Conservation (phyloP, 1,140 invertebrate species). For the Proctacanthus coquilletti region DNA sequence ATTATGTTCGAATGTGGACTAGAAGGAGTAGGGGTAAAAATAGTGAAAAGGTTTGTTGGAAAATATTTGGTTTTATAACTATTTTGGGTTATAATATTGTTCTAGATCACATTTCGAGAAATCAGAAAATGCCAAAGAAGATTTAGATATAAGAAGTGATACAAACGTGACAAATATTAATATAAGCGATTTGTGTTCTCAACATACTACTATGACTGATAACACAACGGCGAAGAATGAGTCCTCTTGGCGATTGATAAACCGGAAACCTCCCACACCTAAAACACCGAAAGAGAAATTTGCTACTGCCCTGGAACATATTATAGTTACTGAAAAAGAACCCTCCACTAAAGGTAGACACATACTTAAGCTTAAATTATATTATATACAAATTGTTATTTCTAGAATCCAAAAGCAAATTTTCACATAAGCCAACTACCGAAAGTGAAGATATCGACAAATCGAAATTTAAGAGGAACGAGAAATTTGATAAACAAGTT, state of each 20-base stretch:
- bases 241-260: conserved; percentile 20
- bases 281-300: conserved; percentile 27
- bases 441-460: conserved; percentile 20
- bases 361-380: not conserved
- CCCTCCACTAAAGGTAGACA: not conserved
- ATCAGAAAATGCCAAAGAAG: conserved; percentile 42
- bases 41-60: conserved; percentile 45
- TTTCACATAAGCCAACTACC: conserved; percentile 15
- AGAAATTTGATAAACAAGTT: conserved; percentile 20
- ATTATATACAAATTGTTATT: conserved; percentile 7
- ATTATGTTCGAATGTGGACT: conserved; percentile 96
- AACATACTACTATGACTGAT: conserved; percentile 20
- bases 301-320: conserved; percentile 15
- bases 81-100: not conserved
- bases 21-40: conserved; percentile 74
- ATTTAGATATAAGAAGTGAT: conserved; percentile 29
- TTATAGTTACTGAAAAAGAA: conserved; percentile 11
- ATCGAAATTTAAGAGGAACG: conserved; percentile 9
- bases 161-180: too few species aligned
- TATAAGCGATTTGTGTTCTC: not conserved
- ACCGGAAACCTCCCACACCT: conserved; percentile 26
- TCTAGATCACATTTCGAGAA: conserved; percentile 53
- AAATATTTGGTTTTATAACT: not conserved
- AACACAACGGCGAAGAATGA: conserved; percentile 22
- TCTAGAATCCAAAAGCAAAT: conserved; percentile 7